These are phyloP conservation scores for Polylopha cassiicola DNA, from an alignment of 2,888 invertebrate genomes.

Conservation along the genomic window DNA sequence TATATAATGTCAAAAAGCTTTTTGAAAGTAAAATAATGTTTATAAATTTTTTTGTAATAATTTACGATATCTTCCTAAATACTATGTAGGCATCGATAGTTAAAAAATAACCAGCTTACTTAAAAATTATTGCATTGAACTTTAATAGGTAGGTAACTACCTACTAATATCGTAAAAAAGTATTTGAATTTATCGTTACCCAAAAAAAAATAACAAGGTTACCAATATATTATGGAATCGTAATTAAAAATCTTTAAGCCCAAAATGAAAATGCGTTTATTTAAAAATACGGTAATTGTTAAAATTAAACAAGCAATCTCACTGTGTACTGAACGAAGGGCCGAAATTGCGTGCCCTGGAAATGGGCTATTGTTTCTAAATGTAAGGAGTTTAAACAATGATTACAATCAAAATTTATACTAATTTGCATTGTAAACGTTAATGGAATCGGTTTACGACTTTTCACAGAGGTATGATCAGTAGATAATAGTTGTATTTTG, in stretches of 20 bases:
- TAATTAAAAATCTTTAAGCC: conserved; percentile 47
- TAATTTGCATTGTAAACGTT: conserved; percentile 60
- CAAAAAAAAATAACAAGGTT: conserved; percentile 1
- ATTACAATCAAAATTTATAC: conserved; percentile 64
- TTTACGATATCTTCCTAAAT: too few species aligned
- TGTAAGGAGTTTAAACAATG: conserved; percentile 58
- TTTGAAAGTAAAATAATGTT: too few species aligned
- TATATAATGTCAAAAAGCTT: too few species aligned
- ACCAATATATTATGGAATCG: conserved; percentile 32
- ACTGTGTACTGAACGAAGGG: conserved; percentile 51
- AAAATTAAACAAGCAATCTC: conserved; percentile 63
- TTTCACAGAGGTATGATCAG: conserved; percentile 35
- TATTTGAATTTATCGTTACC: too few species aligned
- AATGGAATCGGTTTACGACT: conserved; percentile 49
- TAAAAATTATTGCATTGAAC: too few species aligned
- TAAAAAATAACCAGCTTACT: too few species aligned
- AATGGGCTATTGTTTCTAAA: conserved; percentile 62
- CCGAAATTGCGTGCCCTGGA: conserved; percentile 47
- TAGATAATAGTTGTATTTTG: too few species aligned
- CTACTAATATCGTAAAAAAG: too few species aligned
- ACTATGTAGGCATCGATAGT: too few species aligned
- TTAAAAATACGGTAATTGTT: conserved; percentile 60
- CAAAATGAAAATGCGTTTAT: conserved; percentile 50
- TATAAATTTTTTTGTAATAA: too few species aligned
- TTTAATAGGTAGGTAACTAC: too few species aligned